A percentile compares a stretch with the other conserved stretches of the same genome.
Conservation (phyloP, 2,113 vertebrate genomes). For the Anthoscopus minutus region DNA sequence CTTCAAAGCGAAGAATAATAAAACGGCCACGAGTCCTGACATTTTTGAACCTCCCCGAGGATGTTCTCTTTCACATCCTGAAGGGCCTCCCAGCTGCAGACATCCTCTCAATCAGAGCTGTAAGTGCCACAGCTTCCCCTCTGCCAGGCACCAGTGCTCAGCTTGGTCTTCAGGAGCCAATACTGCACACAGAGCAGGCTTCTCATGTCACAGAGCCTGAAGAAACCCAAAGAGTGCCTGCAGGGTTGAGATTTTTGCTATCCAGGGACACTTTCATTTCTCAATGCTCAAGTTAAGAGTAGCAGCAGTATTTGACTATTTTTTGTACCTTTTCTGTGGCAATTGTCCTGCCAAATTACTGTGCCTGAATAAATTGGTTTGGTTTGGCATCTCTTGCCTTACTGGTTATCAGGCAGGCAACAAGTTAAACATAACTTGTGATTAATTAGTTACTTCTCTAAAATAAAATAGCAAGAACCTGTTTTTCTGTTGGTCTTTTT, state of each 20-base stretch:
- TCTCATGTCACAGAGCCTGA: not conserved
- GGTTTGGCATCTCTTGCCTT: not conserved
- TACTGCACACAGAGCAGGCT: not conserved
- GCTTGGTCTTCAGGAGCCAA: not conserved
- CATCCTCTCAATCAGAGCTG: conserved; percentile 86
- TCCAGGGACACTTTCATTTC: not conserved
- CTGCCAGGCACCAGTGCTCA: fast-evolving
- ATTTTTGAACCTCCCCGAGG: conserved; percentile 86
- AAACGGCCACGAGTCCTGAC: conserved; percentile 78
- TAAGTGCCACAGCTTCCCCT: conserved; percentile 66
- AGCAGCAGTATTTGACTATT: not conserved
- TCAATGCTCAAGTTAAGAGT: not conserved
- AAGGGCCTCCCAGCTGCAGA: conserved; percentile 90
- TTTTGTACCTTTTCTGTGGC: not conserved
- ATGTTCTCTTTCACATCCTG: conserved; percentile 88
- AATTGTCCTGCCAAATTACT: not conserved
- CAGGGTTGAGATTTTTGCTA: not conserved
- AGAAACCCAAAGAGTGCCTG: not conserved
- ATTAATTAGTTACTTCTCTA: not conserved
- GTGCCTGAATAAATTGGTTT: not conserved
- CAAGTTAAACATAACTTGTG: not conserved
- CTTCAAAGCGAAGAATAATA: conserved; percentile 78
- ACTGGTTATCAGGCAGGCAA: not conserved
- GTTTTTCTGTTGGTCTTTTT: not conserved
- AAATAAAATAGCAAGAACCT: not conserved